Conservation (phyloP, 2,888 invertebrate genomes). For the Diogma glabrata region DNA sequence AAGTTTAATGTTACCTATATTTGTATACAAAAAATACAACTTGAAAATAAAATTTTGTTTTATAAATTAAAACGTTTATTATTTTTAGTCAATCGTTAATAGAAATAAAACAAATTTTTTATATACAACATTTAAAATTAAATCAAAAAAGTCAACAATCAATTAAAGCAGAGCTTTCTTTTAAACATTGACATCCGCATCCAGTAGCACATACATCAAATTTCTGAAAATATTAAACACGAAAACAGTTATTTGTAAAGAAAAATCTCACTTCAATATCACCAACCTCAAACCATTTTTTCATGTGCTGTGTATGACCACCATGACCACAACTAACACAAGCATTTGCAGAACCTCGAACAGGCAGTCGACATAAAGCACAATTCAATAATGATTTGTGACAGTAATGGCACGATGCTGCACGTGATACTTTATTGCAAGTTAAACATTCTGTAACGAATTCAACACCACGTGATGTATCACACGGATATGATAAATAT, state of each 20-base stretch:
- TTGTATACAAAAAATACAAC: too few species aligned
- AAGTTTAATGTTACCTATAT: too few species aligned
- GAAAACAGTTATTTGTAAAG: neutral
- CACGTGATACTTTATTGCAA: slow-evolving; percentile 54
- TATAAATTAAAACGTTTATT: too few species aligned
- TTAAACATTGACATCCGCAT: slow-evolving; percentile 82
- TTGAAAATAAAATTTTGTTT: too few species aligned
- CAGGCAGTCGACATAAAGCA: slow-evolving; percentile 73
- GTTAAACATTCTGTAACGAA: slow-evolving; percentile 60
- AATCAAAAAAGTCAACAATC: too few species aligned
- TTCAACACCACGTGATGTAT: slow-evolving; percentile 53
- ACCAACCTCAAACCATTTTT: slow-evolving; percentile 58
- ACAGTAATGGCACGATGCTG: slow-evolving; percentile 60
- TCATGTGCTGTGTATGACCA: slow-evolving; percentile 76
- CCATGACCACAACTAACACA: slow-evolving; percentile 89
- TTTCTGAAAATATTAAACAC: slow-evolving; percentile 33
- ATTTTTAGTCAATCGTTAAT: too few species aligned
- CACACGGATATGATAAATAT: slow-evolving; percentile 38
- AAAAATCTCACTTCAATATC: neutral
- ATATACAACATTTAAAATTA: too few species aligned
- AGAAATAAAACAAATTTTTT: too few species aligned
- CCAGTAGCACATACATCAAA: slow-evolving; percentile 78
- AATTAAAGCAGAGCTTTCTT: slow-evolving; percentile 44
- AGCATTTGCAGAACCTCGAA: slow-evolving; percentile 72
- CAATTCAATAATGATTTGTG: slow-evolving; percentile 67